Evolutionary conservation across 1,140 invertebrate genomes (phyloP).

Genomic region (Drosophila guanche): DNA sequence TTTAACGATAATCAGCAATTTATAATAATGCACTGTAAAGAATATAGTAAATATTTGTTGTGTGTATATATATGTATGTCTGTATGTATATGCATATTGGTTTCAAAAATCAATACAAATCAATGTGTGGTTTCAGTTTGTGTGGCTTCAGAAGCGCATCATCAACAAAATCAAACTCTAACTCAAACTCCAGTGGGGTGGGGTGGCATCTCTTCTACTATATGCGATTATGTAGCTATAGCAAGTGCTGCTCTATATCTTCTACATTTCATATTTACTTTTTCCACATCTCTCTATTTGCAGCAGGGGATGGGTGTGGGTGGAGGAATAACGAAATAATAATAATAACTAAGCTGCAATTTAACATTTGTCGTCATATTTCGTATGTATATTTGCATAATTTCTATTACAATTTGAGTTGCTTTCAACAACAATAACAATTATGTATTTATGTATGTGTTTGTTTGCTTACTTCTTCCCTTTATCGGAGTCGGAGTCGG

Average conservation of each 20-base stretch:
- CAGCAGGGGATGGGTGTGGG: not conserved
- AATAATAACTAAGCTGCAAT: slow-evolving; percentile 76
- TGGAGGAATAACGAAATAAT: slow-evolving; percentile 51
- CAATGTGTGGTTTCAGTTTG: not conserved
- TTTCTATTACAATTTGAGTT: slow-evolving; percentile 82
- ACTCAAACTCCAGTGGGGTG: slow-evolving; percentile 5
- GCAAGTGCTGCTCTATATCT: too few species aligned
- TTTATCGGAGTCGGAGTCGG: slow-evolving; percentile 23
- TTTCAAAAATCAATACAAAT: slow-evolving; percentile 31
- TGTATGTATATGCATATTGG: slow-evolving; percentile 20
- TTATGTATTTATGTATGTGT: slow-evolving; percentile 68
- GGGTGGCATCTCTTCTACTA: not conserved
- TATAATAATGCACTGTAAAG: slow-evolving; percentile 79
- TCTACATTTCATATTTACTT: slow-evolving; percentile 46
- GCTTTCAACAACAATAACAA: slow-evolving; percentile 81
- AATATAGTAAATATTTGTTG: slow-evolving; percentile 51
- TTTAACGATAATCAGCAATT: slow-evolving; percentile 80
- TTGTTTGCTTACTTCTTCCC: slow-evolving; percentile 46
- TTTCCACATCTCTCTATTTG: slow-evolving; percentile 12
- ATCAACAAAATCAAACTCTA: slow-evolving; percentile 27
- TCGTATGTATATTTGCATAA: slow-evolving; percentile 78
- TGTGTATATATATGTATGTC: slow-evolving; percentile 44
- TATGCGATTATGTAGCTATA: not conserved
- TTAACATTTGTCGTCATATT: slow-evolving; percentile 74
- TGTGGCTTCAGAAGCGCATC: slow-evolving; percentile 34